phyloP scores from a whole-genome alignment of 30 jellyfish, hydroid and myxozoan species.

The Chironex yamaguchii region DNA sequence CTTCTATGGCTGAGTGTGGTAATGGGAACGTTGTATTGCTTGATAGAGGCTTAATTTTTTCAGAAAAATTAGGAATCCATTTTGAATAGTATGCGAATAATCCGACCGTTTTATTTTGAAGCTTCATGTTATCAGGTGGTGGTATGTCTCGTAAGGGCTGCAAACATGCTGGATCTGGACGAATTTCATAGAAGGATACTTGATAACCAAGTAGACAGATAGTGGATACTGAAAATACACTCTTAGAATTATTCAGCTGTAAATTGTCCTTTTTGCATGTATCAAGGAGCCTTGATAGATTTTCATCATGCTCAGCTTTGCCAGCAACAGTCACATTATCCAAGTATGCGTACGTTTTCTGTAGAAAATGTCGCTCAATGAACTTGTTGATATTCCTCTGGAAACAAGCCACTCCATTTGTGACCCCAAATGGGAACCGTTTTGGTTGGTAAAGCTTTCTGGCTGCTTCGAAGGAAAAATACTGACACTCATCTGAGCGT shows the following conservation, averaged over 20 bases:
- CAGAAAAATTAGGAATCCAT: no score
- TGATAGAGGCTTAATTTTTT: neutral
- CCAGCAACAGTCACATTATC: slow-evolving; percentile 34
- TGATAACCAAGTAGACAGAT: no score
- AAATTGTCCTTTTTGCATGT: slow-evolving; percentile 12
- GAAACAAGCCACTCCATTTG: slow-evolving; percentile 59
- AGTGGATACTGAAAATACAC: no score
- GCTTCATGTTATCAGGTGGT: neutral
- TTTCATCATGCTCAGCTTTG: neutral
- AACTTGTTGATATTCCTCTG: slow-evolving; percentile 26
- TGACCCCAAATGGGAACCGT: slow-evolving; percentile 53
- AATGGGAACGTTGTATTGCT: slow-evolving; percentile 14
- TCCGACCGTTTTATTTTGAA: slow-evolving; percentile 7
- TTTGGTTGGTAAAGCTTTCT: slow-evolving; percentile 24
- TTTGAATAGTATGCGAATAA: neutral
- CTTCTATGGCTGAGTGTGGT: neutral
- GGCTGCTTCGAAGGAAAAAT: slow-evolving; percentile 61
- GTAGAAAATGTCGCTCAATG: neutral
- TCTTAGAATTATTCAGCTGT: neutral
- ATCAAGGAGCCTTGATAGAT: neutral
- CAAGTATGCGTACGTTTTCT: slow-evolving; percentile 48
- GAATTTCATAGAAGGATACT: neutral
- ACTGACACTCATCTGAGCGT: slow-evolving; percentile 1
- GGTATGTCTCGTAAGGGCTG: neutral
- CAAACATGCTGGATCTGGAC: neutral